Percentiles rank a stretch among this genome's conserved stretches.
Conservation (phyloP, 37 sponge, comb jelly and placozoan species). For the Halichondria panicea region DNA sequence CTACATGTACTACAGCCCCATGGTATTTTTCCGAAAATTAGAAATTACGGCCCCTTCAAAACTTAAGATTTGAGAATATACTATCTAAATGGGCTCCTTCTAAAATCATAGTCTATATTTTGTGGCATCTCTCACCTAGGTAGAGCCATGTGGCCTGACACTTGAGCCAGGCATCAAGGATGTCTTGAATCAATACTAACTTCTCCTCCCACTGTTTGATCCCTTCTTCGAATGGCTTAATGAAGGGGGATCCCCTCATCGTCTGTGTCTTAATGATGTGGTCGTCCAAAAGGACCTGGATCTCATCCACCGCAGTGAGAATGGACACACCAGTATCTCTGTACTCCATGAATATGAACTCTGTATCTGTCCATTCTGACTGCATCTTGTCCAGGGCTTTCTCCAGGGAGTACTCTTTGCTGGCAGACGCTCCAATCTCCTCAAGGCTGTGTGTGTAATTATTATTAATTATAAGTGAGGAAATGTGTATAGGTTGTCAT, state of each 20-base stretch:
- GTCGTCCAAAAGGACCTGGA: conserved; percentile 94
- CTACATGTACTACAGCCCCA: background rate
- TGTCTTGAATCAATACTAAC: conserved; percentile 88
- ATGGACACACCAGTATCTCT: conserved; percentile 95
- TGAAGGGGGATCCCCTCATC: conserved; percentile 98
- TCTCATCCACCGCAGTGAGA: conserved; percentile 92
- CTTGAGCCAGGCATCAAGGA: conserved; percentile 96
- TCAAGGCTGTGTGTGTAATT: too few relatives aligned
- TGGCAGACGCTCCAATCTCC: conserved; percentile 91
- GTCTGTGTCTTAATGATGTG: conserved; percentile 98
- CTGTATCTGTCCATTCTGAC: conserved; percentile 85
- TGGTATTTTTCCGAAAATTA: background rate
- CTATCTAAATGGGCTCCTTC: too few relatives aligned
- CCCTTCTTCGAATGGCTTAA: conserved; percentile 94
- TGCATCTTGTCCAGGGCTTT: conserved; percentile 97
- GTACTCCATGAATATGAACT: conserved; percentile 85
- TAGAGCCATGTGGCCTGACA: conserved; percentile 98
- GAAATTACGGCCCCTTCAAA: too few relatives aligned
- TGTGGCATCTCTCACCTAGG: conserved; percentile 39
- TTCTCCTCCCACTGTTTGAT: conserved; percentile 95
- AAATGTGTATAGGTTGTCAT: background rate
- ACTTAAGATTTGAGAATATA: too few relatives aligned
- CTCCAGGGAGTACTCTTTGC: conserved; percentile 95
- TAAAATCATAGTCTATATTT: too few relatives aligned
- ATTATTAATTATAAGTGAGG: too few relatives aligned